These are phyloP conservation scores for Sebastes iracundus DNA, from an alignment of 2,797 vertebrate genomes.

Conservation along the genomic window DNA sequence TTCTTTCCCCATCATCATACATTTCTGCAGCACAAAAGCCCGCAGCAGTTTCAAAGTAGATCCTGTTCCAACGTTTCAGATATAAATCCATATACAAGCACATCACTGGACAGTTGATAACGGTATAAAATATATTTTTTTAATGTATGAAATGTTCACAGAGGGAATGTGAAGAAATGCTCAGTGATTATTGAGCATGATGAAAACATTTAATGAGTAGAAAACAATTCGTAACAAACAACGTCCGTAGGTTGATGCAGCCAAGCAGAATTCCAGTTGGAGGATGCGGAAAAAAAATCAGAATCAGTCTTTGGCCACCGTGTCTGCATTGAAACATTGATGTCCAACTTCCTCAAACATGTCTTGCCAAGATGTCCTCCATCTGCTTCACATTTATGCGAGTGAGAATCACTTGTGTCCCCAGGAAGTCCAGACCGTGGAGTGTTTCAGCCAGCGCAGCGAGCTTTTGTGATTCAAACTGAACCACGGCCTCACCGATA, in stretches of 20 bases:
- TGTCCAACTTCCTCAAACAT: not conserved
- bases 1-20: not conserved
- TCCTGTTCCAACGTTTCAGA: not conserved
- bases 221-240: not conserved
- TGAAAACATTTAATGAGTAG: not conserved
- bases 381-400: conserved; percentile 85
- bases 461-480: conserved; percentile 83
- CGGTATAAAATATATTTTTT: conserved; percentile 11
- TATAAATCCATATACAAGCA: rapidly evolving
- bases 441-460: conserved; percentile 82
- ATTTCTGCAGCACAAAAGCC: not conserved
- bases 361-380: conserved; percentile 69
- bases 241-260: not conserved
- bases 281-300: not conserved
- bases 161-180: not conserved
- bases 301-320: not conserved
- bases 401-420: conserved; percentile 85
- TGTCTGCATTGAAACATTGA: not conserved
- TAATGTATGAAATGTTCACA: not conserved
- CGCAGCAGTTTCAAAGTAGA: not conserved
- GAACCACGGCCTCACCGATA: conserved; percentile 88
- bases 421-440: conserved; percentile 83
- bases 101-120: not conserved
- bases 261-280: not conserved
- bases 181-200: not conserved